These are phyloP conservation scores for Pelobates fuscus DNA, from an alignment of 2,113 vertebrate genomes.

Conservation along the genomic window DNA sequence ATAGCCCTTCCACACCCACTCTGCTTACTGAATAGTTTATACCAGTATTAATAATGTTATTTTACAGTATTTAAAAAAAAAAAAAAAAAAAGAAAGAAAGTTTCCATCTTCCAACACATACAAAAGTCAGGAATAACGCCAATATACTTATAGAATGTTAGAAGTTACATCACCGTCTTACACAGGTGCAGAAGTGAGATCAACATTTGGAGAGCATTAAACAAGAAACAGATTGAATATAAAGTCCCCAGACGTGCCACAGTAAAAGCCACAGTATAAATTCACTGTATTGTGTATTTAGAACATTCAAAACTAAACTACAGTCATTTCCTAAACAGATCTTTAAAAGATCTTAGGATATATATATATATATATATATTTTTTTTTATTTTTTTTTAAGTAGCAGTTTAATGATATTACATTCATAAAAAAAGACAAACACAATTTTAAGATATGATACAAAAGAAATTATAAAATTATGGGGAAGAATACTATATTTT, in stretches of 20 bases:
- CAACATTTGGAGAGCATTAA: constrained; percentile 30
- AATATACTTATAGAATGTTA: background rate
- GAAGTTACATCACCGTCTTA: constrained; percentile 31
- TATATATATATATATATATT: no score
- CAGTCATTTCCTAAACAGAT: background rate
- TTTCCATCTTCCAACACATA: background rate
- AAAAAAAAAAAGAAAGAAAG: no score
- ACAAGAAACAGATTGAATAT: constrained; percentile 13
- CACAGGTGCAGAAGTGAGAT: constrained; percentile 40
- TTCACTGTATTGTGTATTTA: background rate
- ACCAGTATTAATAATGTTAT: no score
- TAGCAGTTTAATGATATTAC: background rate
- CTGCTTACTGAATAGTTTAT: no score
- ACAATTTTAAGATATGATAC: no score
- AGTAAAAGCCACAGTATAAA: background rate
- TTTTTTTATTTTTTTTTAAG: background rate
- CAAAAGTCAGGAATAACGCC: background rate
- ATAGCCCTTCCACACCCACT: no score
- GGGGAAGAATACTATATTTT: no score
- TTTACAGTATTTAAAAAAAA: no score
- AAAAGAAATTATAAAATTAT: no score
- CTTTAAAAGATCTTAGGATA: no score
- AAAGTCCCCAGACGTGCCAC: background rate
- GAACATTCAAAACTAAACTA: constrained; percentile 1
- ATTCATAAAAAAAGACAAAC: background rate